Percentiles rank a stretch among this genome's conserved stretches.
Conservation (phyloP, 92 coral and sea anemone species). For the Phymanthus crucifer region DNA sequence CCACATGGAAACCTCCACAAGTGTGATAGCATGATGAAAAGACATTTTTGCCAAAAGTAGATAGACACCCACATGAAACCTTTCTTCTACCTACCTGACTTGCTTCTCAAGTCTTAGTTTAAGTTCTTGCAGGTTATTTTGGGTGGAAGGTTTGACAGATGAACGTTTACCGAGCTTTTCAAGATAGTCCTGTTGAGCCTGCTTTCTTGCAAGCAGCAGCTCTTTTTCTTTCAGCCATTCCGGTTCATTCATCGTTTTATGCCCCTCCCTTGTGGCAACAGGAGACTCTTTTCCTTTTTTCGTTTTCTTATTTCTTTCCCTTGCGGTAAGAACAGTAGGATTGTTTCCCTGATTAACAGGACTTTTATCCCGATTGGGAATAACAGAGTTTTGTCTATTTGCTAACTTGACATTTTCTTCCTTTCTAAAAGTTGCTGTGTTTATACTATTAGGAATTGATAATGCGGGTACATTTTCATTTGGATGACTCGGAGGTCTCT, state of each 20-base stretch:
- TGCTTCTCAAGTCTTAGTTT: conserved; percentile 29
- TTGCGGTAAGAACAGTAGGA: neutral
- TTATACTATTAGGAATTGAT: neutral
- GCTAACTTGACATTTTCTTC: neutral
- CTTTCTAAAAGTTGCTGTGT: neutral
- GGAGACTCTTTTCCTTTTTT: neutral
- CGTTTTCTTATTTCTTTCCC: neutral
- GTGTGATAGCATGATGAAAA: too few species aligned
- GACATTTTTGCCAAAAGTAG: neutral
- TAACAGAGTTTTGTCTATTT: neutral
- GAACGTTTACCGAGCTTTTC: conserved; percentile 13
- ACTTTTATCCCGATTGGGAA: neutral
- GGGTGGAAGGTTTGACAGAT: neutral
- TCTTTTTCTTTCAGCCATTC: conserved; percentile 36
- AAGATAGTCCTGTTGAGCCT: neutral
- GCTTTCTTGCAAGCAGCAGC: conserved; percentile 4
- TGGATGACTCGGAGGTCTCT: neutral
- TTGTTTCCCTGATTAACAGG: neutral
- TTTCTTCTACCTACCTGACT: conserved; percentile 27
- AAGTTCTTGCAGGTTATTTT: conserved; percentile 11
- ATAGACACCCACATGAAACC: too few species aligned
- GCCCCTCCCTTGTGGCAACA: too few species aligned
- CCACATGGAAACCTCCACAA: too few species aligned
- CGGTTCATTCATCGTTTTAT: neutral
- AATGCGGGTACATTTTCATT: neutral